These are phyloP conservation scores for Cremastobaeus sp. DNA, from an alignment of 2,888 invertebrate species.

Conservation along the genomic window DNA sequence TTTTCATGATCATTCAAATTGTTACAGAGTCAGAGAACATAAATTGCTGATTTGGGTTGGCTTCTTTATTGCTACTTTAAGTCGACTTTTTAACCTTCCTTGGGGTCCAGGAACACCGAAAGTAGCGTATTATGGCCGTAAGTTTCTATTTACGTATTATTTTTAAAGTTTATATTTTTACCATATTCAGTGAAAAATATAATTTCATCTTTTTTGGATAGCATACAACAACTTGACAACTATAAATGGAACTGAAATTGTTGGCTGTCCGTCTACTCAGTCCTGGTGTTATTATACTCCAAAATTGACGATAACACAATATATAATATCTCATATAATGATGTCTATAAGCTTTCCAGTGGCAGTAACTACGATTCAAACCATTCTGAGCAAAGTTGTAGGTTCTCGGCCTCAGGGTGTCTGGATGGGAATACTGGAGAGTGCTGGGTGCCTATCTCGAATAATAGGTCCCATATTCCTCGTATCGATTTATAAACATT, in stretches of 20 bases:
- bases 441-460: conserved; percentile 89
- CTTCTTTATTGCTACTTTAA: conserved; percentile 87
- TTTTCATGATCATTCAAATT: no score
- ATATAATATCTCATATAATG: conserved; percentile 86
- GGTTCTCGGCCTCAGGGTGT: conserved; percentile 92
- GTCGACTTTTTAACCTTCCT: conserved; percentile 86
- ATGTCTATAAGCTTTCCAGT: conserved; percentile 91
- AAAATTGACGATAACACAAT: conserved; percentile 85
- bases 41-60: conserved; percentile 90
- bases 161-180: no score
- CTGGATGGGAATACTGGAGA: conserved; percentile 93
- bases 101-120: conserved; percentile 86
- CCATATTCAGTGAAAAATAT: no score
- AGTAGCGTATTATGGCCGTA: conserved; percentile 78
- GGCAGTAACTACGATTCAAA: conserved; percentile 90
- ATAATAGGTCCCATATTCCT: conserved; percentile 92
- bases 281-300: conserved; percentile 88
- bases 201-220: no score
- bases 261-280: conserved; percentile 86
- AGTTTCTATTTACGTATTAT: no score
- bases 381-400: conserved; percentile 92
- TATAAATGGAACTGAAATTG: conserved; percentile 76
- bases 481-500: conserved; percentile 87
- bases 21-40: conserved; percentile 84
- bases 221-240: conserved; percentile 70